Conservation (phyloP, 2,888 invertebrate genomes). For the Melieria crassipennis region DNA sequence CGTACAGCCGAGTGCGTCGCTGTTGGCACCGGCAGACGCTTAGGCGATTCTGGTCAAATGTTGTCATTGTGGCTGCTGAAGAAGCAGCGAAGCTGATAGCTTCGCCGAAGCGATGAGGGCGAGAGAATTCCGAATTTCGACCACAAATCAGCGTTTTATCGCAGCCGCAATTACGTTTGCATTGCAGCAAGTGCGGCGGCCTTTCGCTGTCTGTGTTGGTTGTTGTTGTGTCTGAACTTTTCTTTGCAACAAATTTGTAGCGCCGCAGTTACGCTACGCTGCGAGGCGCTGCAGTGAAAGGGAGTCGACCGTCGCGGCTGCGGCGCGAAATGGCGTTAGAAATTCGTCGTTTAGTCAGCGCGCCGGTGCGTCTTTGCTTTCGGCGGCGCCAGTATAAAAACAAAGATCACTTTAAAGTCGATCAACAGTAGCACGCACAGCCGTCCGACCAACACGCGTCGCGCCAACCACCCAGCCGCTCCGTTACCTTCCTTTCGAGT, state of each 20-base stretch:
- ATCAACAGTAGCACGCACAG: slow-evolving; percentile 21
- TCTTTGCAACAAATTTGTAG: not conserved
- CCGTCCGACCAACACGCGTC: not conserved
- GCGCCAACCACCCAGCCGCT: not conserved
- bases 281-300: slow-evolving; percentile 49
- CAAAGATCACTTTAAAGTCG: slow-evolving; percentile 45
- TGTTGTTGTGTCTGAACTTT: too few relatives aligned
- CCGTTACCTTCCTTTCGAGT: not conserved
- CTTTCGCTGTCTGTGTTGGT: too few relatives aligned
- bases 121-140: slow-evolving; percentile 48
- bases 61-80: slow-evolving; percentile 5
- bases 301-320: slow-evolving; percentile 15
- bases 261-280: not conserved
- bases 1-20: not conserved
- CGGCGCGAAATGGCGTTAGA: too few relatives aligned
- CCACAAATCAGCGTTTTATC: slow-evolving; percentile 51
- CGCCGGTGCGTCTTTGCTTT: too few relatives aligned
- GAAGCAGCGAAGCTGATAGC: slow-evolving; percentile 1
- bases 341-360: too few relatives aligned
- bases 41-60: slow-evolving; percentile 42
- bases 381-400: slow-evolving; percentile 48
- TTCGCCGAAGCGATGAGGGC: slow-evolving; percentile 22
- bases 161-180: slow-evolving; percentile 46
- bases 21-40: not conserved
- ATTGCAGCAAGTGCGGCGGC: not conserved